phyloP scores from a whole-genome alignment of 2,113 vertebrate genomes.

The Zapornia atra region DNA sequence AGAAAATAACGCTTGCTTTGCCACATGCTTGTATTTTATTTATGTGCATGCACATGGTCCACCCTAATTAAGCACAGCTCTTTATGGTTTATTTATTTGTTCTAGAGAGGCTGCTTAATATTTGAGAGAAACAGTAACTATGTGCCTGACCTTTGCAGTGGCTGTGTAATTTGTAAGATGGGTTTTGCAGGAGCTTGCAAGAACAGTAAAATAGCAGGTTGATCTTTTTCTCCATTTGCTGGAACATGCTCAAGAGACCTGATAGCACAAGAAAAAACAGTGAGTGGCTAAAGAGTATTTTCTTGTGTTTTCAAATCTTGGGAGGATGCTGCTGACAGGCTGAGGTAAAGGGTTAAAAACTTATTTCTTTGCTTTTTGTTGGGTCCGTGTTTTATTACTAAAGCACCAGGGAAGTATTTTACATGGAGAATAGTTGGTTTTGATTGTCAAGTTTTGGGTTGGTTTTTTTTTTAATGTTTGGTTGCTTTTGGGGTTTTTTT shows the following conservation, averaged over 20 bases:
- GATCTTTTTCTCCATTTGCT: slow-evolving; percentile 34
- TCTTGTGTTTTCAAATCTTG: not conserved
- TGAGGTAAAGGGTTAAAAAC: not conserved
- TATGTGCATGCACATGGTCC: not conserved
- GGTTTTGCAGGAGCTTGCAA: slow-evolving; percentile 17
- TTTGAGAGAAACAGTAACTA: not conserved
- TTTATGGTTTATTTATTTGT: slow-evolving; percentile 56
- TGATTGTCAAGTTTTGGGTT: too few species aligned
- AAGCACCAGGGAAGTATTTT: not conserved
- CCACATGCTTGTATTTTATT: slow-evolving; percentile 27
- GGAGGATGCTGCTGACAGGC: not conserved
- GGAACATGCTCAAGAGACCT: slow-evolving; percentile 1
- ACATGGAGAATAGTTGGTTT: not conserved
- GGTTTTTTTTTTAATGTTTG: not conserved
- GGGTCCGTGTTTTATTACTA: not conserved
- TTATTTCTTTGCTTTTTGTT: not conserved
- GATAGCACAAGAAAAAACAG: not conserved
- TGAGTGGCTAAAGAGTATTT: not conserved
- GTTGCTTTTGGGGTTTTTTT: not conserved
- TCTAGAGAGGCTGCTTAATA: slow-evolving; percentile 16
- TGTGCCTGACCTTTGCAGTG: not conserved
- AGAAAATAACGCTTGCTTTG: slow-evolving; percentile 23
- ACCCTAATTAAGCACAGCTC: slow-evolving; percentile 30
- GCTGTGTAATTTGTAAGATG: not conserved
- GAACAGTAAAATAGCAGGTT: not conserved